Evolutionary conservation across 2,113 vertebrate species (phyloP).

Genomic region (Sinocyclocheilus maitianheensis): DNA sequence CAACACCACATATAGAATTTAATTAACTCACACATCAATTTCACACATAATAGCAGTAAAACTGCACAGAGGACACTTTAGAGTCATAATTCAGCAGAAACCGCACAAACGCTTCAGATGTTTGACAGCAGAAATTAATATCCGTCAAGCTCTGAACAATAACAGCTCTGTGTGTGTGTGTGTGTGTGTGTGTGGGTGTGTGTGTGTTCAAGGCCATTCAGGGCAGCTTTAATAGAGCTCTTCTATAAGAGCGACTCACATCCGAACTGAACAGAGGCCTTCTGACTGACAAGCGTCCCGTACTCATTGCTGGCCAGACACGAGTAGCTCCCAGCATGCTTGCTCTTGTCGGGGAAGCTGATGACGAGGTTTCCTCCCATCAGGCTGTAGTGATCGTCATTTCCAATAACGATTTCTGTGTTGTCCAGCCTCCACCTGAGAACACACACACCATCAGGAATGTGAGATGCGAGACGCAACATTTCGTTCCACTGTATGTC

Average conservation of each 20-base stretch:
- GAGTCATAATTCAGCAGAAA: background rate
- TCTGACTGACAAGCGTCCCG: slow-evolving; percentile 86
- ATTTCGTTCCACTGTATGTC: too few relatives aligned
- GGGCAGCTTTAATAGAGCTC: background rate
- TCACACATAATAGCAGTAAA: background rate
- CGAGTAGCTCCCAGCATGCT: slow-evolving; percentile 85
- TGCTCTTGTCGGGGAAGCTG: slow-evolving; percentile 82
- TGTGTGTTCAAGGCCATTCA: background rate
- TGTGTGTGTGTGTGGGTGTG: background rate
- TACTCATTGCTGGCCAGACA: slow-evolving; percentile 87
- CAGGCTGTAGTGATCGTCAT: slow-evolving; percentile 81
- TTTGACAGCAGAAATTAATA: slow-evolving; percentile 8
- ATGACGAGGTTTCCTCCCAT: slow-evolving; percentile 90
- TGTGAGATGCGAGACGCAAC: too few relatives aligned
- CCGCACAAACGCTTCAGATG: background rate
- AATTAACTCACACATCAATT: background rate
- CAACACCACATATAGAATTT: background rate
- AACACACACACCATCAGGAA: slow-evolving; percentile 11
- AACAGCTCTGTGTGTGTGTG: background rate
- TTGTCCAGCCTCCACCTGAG: slow-evolving; percentile 87
- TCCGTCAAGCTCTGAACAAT: background rate
- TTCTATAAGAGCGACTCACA: slow-evolving; percentile 79
- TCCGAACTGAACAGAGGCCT: slow-evolving; percentile 89
- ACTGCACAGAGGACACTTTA: background rate
- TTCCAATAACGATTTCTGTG: slow-evolving; percentile 78